A percentile compares a stretch with the other conserved stretches of the same genome.
These are phyloP conservation scores for Myoxocephalus aenaeus DNA, from an alignment of 2,797 vertebrate genomes.

Conservation along the genomic window DNA sequence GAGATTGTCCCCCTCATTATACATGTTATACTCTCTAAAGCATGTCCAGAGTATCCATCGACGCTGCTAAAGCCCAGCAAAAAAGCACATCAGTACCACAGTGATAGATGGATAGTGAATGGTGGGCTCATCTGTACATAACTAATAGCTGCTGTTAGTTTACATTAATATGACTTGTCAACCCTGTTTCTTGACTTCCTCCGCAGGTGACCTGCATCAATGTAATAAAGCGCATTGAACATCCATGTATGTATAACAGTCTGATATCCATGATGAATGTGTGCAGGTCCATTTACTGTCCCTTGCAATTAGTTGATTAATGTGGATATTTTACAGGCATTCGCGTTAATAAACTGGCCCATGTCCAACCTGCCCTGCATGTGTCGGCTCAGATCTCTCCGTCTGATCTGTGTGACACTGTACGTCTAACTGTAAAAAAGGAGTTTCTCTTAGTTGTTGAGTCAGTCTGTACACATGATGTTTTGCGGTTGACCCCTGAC, in stretches of 20 bases:
- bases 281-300: neutral
- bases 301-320: too few species aligned
- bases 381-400: neutral
- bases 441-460: neutral
- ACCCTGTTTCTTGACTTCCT: slow-evolving; percentile 66
- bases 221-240: slow-evolving; percentile 56
- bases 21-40: slow-evolving; percentile 20
- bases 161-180: slow-evolving; percentile 61
- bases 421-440: neutral
- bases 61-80: slow-evolving; percentile 47
- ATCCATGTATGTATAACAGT: slow-evolving; percentile 44
- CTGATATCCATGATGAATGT: slow-evolving; percentile 46
- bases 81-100: slow-evolving; percentile 38
- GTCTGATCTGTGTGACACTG: neutral
- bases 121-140: slow-evolving; percentile 35
- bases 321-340: slow-evolving; percentile 28
- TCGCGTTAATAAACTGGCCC: slow-evolving; percentile 66
- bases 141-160: slow-evolving; percentile 55
- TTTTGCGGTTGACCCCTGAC: neutral
- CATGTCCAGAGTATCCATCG: slow-evolving; percentile 36
- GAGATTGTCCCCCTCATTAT: too few species aligned
- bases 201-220: slow-evolving; percentile 67
- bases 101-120: slow-evolving; percentile 21
- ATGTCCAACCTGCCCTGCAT: neutral
- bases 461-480: neutral